Evolutionary conservation across 1,140 invertebrate species (phyloP), one percentile per base, ranked within the genome.

Genomic region (Acromyrmex charruanus): DNA sequence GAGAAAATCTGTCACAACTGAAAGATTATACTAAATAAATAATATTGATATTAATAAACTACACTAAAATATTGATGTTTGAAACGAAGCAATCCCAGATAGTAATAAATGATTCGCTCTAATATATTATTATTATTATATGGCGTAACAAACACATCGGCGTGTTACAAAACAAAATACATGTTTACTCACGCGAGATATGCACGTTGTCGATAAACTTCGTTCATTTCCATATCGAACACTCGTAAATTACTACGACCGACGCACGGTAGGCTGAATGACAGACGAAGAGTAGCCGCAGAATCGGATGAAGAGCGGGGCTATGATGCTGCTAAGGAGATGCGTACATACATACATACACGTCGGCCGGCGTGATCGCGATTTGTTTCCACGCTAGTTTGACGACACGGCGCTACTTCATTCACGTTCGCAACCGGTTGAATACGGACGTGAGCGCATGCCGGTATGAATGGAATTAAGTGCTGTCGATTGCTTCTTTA

Each of bases 191-290:
- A 75, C 68, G 61, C 74, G 75, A 49, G 66, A 58, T 31, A 49
- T 14, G 63, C 39, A 84, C 87, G 44, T 18, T 66, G 77, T 75
- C 88, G 79, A 88, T 89, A 89, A 89, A 89, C 75, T 65, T 82
- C 10, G 44, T 51, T n/a, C 39, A 84, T 84, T 84, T 84, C 80
- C 69, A 84, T 84, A 74, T 71, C 55, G 28, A 51, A 58, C 55
- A 58, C 55, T 61, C 55, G 80, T 84, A 84, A 84, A 84, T 84
- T 84, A 51, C 55, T 28, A 51, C 39, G 18, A 9, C 9, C 39
- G 69, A 16, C 55, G 55, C 68, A 74, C 28, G 35, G 55, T 51
- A 25, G 25, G 53, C 7, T 61, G 55, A 84, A 74, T 75, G 80
- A 84, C 69, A 25, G 80, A n/a, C 55, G 39, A 61, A 44, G 39